Evolutionary conservation across 2,113 vertebrate genomes (phyloP).

Genomic region (Chaetodon trifascialis): DNA sequence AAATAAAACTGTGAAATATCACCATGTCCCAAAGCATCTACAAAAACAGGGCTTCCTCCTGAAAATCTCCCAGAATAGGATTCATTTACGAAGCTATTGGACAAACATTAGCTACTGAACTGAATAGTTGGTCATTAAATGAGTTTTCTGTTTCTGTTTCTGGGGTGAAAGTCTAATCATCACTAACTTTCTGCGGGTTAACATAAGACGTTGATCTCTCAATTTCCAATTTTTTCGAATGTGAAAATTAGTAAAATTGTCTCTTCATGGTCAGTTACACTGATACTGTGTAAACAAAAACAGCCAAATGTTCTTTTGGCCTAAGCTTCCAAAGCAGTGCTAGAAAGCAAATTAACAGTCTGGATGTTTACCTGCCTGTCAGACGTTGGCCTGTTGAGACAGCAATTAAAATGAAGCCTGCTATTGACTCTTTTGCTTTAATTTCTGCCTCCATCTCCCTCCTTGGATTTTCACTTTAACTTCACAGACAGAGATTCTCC

Average conservation of each 20-base stretch:
- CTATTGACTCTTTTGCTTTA: slow-evolving; percentile 7
- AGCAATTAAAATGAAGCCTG: slow-evolving; percentile 41
- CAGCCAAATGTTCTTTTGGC: slow-evolving; percentile 5
- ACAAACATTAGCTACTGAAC: neutral
- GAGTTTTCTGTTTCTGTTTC: neutral
- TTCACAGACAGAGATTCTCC: neutral
- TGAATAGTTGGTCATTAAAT: neutral
- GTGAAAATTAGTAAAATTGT: neutral
- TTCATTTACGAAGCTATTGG: neutral
- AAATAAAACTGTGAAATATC: slow-evolving; percentile 47
- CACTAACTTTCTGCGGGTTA: neutral
- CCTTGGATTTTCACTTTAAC: slow-evolving; percentile 18
- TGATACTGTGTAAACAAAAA: slow-evolving; percentile 6
- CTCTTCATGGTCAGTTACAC: neutral
- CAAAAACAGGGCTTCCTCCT: slow-evolving; percentile 18
- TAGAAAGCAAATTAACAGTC: slow-evolving; percentile 35
- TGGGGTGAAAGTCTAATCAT: neutral
- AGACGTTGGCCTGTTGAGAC: slow-evolving; percentile 28
- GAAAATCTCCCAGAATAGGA: slow-evolving; percentile 1
- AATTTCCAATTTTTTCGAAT: neutral
- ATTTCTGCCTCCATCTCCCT: neutral
- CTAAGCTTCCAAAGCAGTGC: neutral
- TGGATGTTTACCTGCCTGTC: slow-evolving; percentile 43
- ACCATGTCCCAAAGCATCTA: neutral
- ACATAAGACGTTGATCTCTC: neutral